Conservation (phyloP, 2,113 vertebrate species). For the Oenanthe melanoleuca region DNA sequence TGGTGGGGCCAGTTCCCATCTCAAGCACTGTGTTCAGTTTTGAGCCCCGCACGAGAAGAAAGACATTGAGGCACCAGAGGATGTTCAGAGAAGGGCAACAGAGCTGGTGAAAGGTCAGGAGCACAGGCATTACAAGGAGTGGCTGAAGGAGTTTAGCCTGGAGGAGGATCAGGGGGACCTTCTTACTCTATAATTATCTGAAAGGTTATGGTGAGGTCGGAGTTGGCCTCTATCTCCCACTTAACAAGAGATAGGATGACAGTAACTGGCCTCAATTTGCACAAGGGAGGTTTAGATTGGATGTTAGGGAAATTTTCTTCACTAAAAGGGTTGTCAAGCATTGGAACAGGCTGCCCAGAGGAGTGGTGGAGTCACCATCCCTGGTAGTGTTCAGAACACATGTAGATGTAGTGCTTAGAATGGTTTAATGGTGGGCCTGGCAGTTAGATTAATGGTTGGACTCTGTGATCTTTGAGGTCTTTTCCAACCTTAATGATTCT, state of each 20-base stretch:
- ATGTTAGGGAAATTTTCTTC: not conserved
- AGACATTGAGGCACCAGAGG: not conserved
- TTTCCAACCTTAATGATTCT: not conserved
- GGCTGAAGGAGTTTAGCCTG: not conserved
- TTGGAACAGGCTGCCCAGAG: not conserved
- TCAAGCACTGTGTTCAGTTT: not conserved
- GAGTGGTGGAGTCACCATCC: fast-evolving
- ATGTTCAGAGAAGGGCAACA: not conserved
- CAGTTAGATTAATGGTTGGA: not conserved
- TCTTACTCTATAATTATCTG: not conserved
- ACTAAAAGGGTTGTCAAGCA: not conserved
- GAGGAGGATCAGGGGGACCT: not conserved
- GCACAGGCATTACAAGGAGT: not conserved
- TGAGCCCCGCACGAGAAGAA: not conserved
- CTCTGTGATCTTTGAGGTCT: not conserved
- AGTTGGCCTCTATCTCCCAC: not conserved
- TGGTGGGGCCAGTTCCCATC: not conserved
- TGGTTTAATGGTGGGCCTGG: not conserved
- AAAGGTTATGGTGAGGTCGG: not conserved
- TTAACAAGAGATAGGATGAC: not conserved
- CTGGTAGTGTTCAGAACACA: not conserved
- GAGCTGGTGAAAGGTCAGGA: not conserved
- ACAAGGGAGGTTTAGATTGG: not conserved
- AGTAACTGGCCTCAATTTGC: not conserved
- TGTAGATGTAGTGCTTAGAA: not conserved